These are phyloP conservation scores for Epinephelus coioides DNA, from an alignment of 2,797 vertebrate genomes.

Conservation along the genomic window DNA sequence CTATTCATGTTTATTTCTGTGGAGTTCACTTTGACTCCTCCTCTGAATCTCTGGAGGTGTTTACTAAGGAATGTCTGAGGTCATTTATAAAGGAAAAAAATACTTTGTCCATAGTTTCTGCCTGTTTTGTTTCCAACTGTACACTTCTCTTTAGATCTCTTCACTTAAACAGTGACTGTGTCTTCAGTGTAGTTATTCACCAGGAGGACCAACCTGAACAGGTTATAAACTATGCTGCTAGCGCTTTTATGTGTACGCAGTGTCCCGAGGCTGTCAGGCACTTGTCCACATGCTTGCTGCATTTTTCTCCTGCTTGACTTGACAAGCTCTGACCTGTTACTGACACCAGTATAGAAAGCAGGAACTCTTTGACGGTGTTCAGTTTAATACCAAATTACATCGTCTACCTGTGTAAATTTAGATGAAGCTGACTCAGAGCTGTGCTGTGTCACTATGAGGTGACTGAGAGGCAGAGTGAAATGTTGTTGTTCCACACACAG, in stretches of 20 bases:
- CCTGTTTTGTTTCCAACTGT: neutral
- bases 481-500: neutral
- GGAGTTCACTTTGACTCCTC: too few relatives aligned
- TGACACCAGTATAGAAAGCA: conserved; percentile 39
- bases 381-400: conserved; percentile 1
- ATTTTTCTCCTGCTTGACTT: conserved; percentile 62
- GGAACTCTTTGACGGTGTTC: conserved; percentile 22
- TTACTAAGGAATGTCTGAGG: neutral
- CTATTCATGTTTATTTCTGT: too few relatives aligned
- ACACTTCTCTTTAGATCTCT: neutral
- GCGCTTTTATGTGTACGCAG: neutral
- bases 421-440: neutral
- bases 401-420: neutral
- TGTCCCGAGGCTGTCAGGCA: conserved; percentile 37
- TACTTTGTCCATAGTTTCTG: neutral
- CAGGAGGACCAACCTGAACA: conserved; percentile 20
- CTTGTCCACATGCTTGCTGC: conserved; percentile 47
- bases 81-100: neutral
- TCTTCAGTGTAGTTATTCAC: neutral
- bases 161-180: neutral
- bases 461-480: neutral
- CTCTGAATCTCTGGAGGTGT: neutral
- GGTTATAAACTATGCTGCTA: conserved; percentile 31
- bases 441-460: neutral
- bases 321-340: conserved; percentile 73